A percentile compares a stretch with the other conserved stretches of the same genome.
Evolutionary conservation across 2,888 invertebrate genomes (phyloP).

Genomic region (Diaprepes abbreviatus): DNA sequence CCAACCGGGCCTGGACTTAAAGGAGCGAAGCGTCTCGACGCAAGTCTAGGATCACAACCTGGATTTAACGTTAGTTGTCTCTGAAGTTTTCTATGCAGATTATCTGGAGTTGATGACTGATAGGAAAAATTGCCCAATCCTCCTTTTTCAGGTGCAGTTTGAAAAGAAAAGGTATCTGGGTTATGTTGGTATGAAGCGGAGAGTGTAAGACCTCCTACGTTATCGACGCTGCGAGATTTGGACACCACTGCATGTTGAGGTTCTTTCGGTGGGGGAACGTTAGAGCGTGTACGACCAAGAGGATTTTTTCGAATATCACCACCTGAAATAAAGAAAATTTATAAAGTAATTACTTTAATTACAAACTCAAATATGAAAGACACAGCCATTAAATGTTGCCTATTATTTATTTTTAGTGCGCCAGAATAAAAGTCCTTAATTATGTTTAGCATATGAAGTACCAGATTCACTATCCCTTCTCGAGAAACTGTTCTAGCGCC

Average conservation of each 20-base stretch:
- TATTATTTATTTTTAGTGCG: too few relatives aligned
- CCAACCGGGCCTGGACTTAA: conserved; percentile 47
- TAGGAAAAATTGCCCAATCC: conserved; percentile 40
- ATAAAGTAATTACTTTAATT: too few relatives aligned
- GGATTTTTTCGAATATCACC: conserved; percentile 71
- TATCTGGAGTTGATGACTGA: conserved; percentile 64
- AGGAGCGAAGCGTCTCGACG: conserved; percentile 60
- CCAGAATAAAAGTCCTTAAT: too few relatives aligned
- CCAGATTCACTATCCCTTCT: too few relatives aligned
- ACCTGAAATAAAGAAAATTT: conserved; percentile 44
- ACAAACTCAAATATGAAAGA: too few relatives aligned
- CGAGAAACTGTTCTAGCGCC: too few relatives aligned
- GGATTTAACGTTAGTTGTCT: conserved; percentile 89
- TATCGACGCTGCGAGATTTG: conserved; percentile 73
- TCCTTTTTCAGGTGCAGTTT: conserved; percentile 33
- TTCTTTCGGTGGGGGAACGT: conserved; percentile 69
- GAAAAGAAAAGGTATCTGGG: conserved; percentile 36
- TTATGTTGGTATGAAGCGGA: conserved; percentile 51
- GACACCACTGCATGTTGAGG: conserved; percentile 68
- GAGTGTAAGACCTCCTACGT: conserved; percentile 61
- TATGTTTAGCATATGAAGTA: too few relatives aligned
- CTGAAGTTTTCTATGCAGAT: conserved; percentile 81
- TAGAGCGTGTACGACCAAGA: conserved; percentile 78
- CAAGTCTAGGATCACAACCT: conserved; percentile 80
- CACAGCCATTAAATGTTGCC: too few relatives aligned